Percentiles rank a stretch among this genome's conserved stretches.
Conservation (phyloP, 1,140 invertebrate species). For the Pygmarrhopalites habei region DNA sequence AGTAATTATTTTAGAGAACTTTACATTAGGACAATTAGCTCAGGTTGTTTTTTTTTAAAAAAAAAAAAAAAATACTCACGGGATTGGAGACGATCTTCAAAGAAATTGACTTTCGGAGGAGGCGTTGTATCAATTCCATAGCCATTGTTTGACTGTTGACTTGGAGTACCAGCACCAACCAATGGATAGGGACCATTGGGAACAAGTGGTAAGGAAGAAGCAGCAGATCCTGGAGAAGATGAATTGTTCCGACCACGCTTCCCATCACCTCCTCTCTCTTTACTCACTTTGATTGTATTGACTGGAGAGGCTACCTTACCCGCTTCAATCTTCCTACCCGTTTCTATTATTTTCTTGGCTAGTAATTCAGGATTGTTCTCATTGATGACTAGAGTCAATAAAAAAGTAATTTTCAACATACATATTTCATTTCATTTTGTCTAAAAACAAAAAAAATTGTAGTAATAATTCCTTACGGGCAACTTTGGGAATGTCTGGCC, state of each 20-base stretch:
- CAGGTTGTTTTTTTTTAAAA: no score
- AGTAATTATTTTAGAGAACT: no score
- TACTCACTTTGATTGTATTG: no score
- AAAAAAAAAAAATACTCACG: no score
- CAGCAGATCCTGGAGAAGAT: constrained; percentile 5
- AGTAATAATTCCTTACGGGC: no score
- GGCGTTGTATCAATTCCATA: constrained; percentile 10
- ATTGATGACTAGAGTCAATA: no score
- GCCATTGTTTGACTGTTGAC: background rate
- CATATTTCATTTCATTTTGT: background rate
- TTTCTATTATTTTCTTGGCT: constrained; percentile 80
- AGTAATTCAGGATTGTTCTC: constrained; percentile 83
- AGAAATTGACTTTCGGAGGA: constrained; percentile 59
- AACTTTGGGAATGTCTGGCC: constrained; percentile 80
- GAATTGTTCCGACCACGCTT: background rate
- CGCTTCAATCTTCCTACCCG: constrained; percentile 75
- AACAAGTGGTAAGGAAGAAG: background rate
- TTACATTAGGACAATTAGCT: no score
- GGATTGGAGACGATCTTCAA: constrained; percentile 83
- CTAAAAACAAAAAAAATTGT: background rate
- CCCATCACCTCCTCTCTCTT: background rate
- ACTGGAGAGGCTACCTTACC: constrained; percentile 48
- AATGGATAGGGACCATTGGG: background rate
- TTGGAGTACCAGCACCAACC: no score
- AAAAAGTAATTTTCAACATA: constrained; percentile 58